Evolutionary conservation across 92 coral and sea anemone species (phyloP).

Genomic region (Phenganax stokvisi): DNA sequence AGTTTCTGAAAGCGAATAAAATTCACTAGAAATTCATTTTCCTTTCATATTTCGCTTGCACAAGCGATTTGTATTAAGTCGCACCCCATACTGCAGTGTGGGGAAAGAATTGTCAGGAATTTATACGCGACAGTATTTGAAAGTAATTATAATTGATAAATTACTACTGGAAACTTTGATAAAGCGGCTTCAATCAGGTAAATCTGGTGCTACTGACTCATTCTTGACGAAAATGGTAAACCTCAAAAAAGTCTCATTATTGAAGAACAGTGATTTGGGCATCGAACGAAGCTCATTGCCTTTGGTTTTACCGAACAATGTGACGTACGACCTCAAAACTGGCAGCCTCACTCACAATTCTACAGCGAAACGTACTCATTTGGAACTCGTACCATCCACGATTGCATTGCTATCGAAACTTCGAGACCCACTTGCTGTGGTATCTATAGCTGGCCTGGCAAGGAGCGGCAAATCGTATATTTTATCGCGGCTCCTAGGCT

Average conservation of each 20-base stretch:
- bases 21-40: not conserved
- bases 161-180: no score
- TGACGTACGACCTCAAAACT: conserved; percentile 54
- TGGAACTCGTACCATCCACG: conserved; percentile 51
- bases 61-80: not conserved
- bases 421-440: conserved; percentile 65
- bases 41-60: not conserved
- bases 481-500: conserved; percentile 61
- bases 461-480: conserved; percentile 81
- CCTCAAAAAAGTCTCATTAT: no score
- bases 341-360: conserved; percentile 37
- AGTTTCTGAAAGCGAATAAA: not conserved
- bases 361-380: conserved; percentile 41
- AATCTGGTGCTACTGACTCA: not conserved
- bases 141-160: no score
- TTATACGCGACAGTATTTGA: no score
- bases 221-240: no score
- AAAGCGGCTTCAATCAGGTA: not conserved
- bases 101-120: no score
- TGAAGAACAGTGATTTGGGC: no score
- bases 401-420: conserved; percentile 49
- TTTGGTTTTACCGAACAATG: conserved; percentile 63
- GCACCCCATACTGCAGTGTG: no score
- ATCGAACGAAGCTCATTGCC: conserved; percentile 44
- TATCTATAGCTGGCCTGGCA: conserved; percentile 81